Conservation (phyloP, 2,888 invertebrate species). For the Pyrrhosoma nymphula region DNA sequence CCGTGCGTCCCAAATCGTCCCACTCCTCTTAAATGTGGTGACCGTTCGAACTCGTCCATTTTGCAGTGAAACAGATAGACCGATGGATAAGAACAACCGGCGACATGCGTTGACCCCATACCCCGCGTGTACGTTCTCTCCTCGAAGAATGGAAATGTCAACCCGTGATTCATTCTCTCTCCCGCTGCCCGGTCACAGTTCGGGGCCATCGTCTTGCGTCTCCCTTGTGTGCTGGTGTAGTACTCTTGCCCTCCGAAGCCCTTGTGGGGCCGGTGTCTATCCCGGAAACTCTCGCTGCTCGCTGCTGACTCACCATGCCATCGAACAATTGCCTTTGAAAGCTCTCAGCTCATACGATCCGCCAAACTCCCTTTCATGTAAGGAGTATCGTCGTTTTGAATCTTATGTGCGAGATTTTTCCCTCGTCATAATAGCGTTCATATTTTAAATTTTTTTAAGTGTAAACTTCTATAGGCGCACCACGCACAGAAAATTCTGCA, state of each 20-base stretch:
- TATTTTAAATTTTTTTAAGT: no score
- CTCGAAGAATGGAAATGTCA: conserved; percentile 15
- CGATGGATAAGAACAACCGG: not conserved
- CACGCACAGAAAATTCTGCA: no score
- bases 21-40: not conserved
- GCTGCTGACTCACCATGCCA: not conserved
- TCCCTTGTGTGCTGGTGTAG: not conserved
- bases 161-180: not conserved
- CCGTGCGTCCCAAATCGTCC: not conserved
- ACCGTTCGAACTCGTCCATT: not conserved
- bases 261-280: not conserved
- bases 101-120: no score
- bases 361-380: not conserved
- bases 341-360: not conserved
- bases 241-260: not conserved
- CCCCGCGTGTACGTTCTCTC: not conserved
- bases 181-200: not conserved
- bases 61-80: not conserved
- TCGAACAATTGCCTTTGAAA: not conserved
- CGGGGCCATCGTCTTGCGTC: not conserved
- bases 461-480: no score
- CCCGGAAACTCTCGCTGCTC: not conserved
- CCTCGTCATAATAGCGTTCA: no score
- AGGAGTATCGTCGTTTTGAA: no score
- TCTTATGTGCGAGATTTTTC: no score